phyloP scores from a whole-genome alignment of 2,113 vertebrate species.

The Chloropsis cyanopogon region DNA sequence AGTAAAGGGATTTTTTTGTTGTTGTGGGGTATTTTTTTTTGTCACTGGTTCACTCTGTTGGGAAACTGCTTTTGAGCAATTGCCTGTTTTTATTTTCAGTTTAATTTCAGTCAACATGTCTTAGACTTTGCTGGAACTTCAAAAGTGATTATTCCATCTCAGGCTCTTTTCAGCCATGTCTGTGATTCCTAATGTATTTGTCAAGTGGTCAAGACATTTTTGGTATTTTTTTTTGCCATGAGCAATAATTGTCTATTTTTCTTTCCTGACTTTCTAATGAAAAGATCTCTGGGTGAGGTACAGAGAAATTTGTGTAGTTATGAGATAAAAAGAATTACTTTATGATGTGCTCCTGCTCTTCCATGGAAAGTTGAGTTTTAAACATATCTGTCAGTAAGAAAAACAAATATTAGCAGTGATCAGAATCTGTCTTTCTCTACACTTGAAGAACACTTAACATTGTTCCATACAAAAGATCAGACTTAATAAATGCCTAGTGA shows the following conservation, averaged over 20 bases:
- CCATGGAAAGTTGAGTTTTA: not conserved
- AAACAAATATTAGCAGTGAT: not conserved
- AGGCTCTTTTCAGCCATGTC: not conserved
- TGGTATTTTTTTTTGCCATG: not conserved
- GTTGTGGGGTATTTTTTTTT: accelerated
- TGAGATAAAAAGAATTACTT: not conserved
- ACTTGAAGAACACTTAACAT: not conserved
- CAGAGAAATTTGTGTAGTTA: not conserved
- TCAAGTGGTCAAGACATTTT: not conserved
- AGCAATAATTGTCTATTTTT: not conserved
- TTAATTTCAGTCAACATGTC: not conserved
- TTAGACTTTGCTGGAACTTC: not conserved
- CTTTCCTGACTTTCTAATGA: not conserved
- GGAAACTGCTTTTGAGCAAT: not conserved
- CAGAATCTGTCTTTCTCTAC: not conserved
- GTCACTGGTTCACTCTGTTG: not conserved
- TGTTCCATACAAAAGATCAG: not conserved
- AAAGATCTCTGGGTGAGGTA: not conserved
- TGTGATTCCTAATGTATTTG: not conserved
- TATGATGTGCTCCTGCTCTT: not conserved
- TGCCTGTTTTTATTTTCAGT: not conserved
- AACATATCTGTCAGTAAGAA: not conserved
- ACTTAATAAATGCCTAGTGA: not conserved
- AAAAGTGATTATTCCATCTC: not conserved
- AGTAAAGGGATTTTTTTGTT: not conserved